Conservation (phyloP, 2,888 invertebrate genomes). For the Nomada fucata region DNA sequence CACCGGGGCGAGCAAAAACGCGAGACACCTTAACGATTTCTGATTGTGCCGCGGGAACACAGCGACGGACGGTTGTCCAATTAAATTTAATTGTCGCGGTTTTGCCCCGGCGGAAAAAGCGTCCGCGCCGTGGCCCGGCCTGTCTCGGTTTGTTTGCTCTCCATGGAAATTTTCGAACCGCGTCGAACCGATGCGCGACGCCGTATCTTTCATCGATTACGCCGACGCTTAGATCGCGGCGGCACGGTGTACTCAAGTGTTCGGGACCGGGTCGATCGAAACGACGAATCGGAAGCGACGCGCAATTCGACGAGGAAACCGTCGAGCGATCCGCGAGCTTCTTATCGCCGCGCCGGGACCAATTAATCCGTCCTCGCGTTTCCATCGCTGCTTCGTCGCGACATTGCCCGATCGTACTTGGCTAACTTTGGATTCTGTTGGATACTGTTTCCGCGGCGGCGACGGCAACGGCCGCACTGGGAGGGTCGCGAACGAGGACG, state of each 20-base stretch:
- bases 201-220: conserved; percentile 59
- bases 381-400: conserved; percentile 31
- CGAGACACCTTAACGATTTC: conserved; percentile 11
- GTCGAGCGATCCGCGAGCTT: conserved; percentile 23
- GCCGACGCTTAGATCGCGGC: conserved; percentile 23
- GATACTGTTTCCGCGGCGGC: not conserved
- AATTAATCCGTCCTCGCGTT: conserved; percentile 55
- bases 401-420: not conserved
- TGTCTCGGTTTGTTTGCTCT: conserved; percentile 16
- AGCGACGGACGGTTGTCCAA: conserved; percentile 17
- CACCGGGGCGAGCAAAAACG: not conserved
- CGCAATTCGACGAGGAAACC: conserved; percentile 41
- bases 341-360: conserved; percentile 35
- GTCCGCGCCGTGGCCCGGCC: not conserved
- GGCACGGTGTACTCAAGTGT: conserved; percentile 60
- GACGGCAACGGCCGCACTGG: not conserved
- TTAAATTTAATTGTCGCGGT: conserved; percentile 46
- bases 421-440: not conserved
- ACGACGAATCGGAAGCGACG: conserved; percentile 24
- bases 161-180: conserved; percentile 36
- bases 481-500: not conserved
- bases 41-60: conserved; percentile 1
- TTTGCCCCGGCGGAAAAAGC: conserved; percentile 9
- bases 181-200: conserved; percentile 21
- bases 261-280: conserved; percentile 4